phyloP scores from a whole-genome alignment of 2,888 invertebrate genomes.

The Rhagonycha fulva region DNA sequence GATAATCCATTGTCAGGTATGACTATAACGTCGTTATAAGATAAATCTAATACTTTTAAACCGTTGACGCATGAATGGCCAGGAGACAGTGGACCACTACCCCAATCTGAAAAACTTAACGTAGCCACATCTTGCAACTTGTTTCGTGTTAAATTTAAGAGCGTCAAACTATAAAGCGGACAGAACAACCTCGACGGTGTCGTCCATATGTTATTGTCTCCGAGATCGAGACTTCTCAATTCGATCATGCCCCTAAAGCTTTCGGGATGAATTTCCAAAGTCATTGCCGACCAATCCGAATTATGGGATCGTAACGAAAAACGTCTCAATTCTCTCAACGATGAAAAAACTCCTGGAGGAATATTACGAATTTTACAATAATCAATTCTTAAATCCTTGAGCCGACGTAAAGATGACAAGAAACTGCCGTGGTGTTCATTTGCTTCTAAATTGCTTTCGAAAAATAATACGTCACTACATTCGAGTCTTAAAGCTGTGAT shows the following conservation, averaged over 20 bases:
- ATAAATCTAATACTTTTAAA: constrained; percentile 73
- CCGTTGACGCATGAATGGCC: constrained; percentile 67
- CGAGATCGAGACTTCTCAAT: constrained; percentile 70
- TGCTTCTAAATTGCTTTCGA: constrained; percentile 69
- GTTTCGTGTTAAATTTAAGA: constrained; percentile 75
- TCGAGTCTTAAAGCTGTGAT: constrained; percentile 70
- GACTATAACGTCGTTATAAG: constrained; percentile 72
- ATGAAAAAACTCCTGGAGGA: constrained; percentile 70
- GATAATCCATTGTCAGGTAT: constrained; percentile 74
- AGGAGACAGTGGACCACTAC: constrained; percentile 65
- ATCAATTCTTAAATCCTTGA: constrained; percentile 72
- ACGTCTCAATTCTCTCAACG: constrained; percentile 67
- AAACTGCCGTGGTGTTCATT: constrained; percentile 56
- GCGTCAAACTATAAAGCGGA: constrained; percentile 68
- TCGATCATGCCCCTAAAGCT: constrained; percentile 72
- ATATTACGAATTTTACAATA: constrained; percentile 78
- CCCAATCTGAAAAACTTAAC: constrained; percentile 76
- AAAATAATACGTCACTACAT: constrained; percentile 76
- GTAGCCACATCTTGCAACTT: constrained; percentile 78
- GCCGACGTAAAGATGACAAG: constrained; percentile 64
- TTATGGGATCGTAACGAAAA: constrained; percentile 75
- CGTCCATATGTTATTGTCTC: constrained; percentile 78
- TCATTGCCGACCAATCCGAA: constrained; percentile 80
- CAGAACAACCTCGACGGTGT: constrained; percentile 75
- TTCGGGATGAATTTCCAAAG: constrained; percentile 73